Conservation (phyloP, 1,140 invertebrate species). For the Eumeta japonica region DNA sequence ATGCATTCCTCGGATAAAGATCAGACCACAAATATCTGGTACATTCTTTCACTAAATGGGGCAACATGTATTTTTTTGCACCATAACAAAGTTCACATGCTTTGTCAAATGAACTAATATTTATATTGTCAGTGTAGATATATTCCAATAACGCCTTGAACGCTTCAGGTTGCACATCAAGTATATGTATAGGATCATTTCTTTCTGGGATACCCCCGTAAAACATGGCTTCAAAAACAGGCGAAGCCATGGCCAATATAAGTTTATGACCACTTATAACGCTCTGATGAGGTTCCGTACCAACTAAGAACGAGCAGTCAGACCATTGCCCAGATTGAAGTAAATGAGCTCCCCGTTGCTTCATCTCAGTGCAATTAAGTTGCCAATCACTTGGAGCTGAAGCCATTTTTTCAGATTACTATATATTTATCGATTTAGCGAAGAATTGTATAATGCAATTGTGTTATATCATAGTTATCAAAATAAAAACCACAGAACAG, state of each 20-base stretch:
- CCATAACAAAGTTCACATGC: conserved; percentile 84
- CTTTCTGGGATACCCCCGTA: conserved; percentile 69
- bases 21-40: conserved; percentile 78
- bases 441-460: not conserved
- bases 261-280: conserved; percentile 75
- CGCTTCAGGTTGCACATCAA: conserved; percentile 81
- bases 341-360: conserved; percentile 68
- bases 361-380: conserved; percentile 65
- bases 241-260: conserved; percentile 79
- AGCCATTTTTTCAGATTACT: conserved; percentile 30
- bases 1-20: conserved; percentile 75
- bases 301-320: conserved; percentile 81
- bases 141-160: conserved; percentile 70
- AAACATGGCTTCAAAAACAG: conserved; percentile 81
- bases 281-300: conserved; percentile 71
- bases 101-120: conserved; percentile 76
- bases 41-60: conserved; percentile 76
- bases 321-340: conserved; percentile 75
- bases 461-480: not conserved
- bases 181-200: conserved; percentile 71
- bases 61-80: conserved; percentile 85
- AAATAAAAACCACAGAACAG: not conserved
- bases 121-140: conserved; percentile 79
- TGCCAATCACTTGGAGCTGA: conserved; percentile 67
- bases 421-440: not conserved